Base-by-base conservation (phyloP, 2,113 vertebrate genomes). In the Hippolais icterina region DNA sequence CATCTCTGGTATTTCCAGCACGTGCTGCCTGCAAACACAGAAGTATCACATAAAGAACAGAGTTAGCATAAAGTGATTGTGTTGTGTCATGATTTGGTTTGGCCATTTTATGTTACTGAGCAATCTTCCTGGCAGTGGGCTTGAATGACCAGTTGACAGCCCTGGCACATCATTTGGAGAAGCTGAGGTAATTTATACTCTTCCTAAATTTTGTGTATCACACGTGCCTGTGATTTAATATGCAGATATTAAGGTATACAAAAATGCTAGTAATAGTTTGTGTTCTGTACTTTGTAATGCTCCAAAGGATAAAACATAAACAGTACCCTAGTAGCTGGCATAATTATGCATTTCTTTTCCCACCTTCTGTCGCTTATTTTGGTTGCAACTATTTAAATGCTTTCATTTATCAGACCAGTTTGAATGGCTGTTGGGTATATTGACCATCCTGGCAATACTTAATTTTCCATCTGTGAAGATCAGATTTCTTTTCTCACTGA, bases 311-410 rank as follows among this genome's bases (percentile, higher is more conserved):
- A 25, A 78, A 93, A 87, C 47, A 63, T 89, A 75, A 91, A 87
- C 87, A 87, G 59, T 66, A 77, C 42, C 59, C 68, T 53, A 47
- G 50, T 89, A 87, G 89, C 91, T 96, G 91, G 80, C 60, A 27
- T 77, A 81, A 90, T 83, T 93, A 92, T 75, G 76, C 89, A 81
- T 90, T 94, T 88, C 81, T 93, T 96, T 97, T 97, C 79, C 92
- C 77, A 93, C 83, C 94, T 97, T 94, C 93, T 97, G 76, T 95
- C 63, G 41, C 94, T 92, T 97, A 72, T 88, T 87, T 95, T 88
- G 57, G 60, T 94, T 84, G 88, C 84, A 95, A 93, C 94, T 94
- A 89, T 96, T 96, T 97, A 97, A 97, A 91, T 93, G 81, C 68
- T 93, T 92, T 64, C 74, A 47, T 84, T 97, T 95, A 95, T 91